Percentiles rank a stretch among this genome's conserved stretches.
These are phyloP conservation scores for Drosophila glabriapex DNA, from an alignment of 2,888 invertebrate species.

Conservation along the genomic window DNA sequence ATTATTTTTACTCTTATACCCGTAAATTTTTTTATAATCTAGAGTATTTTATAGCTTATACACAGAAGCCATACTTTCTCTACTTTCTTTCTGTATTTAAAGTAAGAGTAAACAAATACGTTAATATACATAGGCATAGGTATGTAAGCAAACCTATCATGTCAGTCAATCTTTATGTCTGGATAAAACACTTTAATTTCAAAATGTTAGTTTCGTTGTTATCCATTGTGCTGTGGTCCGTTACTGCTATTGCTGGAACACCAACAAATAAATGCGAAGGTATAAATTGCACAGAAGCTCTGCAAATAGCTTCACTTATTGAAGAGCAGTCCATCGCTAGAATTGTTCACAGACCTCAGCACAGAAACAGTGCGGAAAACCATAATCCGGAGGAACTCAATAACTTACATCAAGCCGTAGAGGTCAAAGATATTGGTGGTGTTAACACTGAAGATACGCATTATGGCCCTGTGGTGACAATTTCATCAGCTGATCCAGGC, in stretches of 20 bases:
- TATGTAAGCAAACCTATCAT: background rate
- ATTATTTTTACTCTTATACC: background rate
- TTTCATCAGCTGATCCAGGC: background rate
- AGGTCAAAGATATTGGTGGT: background rate
- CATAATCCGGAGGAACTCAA: background rate
- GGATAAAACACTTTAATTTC: background rate
- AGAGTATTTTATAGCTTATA: background rate
- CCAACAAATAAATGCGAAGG: background rate
- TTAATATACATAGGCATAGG: background rate
- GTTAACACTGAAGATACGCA: background rate
- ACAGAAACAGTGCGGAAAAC: background rate
- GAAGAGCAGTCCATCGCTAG: constrained; percentile 14
- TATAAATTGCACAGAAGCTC: background rate
- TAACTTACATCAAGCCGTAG: background rate
- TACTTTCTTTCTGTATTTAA: background rate
- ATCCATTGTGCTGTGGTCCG: constrained; percentile 2
- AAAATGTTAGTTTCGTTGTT: constrained; percentile 10
- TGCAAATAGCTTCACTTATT: background rate
- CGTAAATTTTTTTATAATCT: too few relatives aligned
- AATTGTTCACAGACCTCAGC: constrained; percentile 17
- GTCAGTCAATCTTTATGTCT: constrained; percentile 7
- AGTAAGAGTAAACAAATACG: background rate
- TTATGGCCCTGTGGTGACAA: background rate
- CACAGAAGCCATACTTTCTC: background rate
- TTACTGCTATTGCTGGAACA: background rate